Percentiles rank a stretch among this genome's conserved stretches.
Evolutionary conservation across 2,113 vertebrate species (phyloP).

Genomic region (Octodon degus): DNA sequence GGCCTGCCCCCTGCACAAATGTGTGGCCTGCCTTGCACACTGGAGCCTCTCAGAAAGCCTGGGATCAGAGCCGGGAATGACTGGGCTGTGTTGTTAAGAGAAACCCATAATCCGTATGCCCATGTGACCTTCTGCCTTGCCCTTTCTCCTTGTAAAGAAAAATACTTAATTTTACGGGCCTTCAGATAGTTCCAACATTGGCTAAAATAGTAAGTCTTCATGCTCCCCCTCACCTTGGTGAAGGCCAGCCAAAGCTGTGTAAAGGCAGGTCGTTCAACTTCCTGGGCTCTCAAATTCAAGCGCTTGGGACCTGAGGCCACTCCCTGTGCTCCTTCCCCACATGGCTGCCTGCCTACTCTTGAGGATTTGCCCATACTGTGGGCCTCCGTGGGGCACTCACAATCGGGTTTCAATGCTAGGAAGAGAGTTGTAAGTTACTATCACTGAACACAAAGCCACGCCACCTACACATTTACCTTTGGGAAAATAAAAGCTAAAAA

Average conservation of each 20-base stretch:
- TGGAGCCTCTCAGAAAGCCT: neutral
- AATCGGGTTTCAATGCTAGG: too few species aligned
- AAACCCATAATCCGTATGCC: neutral
- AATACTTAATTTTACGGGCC: slow-evolving; percentile 22
- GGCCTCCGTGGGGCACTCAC: neutral
- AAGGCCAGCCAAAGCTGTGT: neutral
- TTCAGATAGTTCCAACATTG: neutral
- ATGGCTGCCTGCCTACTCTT: fast-evolving
- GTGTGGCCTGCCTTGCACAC: neutral
- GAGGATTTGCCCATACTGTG: neutral
- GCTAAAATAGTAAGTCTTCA: neutral
- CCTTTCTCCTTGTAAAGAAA: neutral
- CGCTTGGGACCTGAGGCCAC: fast-evolving
- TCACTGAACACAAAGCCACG: fast-evolving
- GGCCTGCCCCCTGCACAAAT: neutral
- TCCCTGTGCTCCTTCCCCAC: fast-evolving
- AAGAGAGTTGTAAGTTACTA: neutral
- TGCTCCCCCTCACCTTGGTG: neutral
- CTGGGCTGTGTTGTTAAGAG: neutral
- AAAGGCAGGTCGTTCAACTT: neutral
- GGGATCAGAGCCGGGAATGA: neutral
- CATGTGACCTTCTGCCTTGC: neutral
- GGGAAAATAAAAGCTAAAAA: neutral
- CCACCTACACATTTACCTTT: neutral
- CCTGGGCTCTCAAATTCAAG: neutral